phyloP scores from a whole-genome alignment of 2,113 vertebrate genomes.

The Gasterosteus nipponicus region DNA sequence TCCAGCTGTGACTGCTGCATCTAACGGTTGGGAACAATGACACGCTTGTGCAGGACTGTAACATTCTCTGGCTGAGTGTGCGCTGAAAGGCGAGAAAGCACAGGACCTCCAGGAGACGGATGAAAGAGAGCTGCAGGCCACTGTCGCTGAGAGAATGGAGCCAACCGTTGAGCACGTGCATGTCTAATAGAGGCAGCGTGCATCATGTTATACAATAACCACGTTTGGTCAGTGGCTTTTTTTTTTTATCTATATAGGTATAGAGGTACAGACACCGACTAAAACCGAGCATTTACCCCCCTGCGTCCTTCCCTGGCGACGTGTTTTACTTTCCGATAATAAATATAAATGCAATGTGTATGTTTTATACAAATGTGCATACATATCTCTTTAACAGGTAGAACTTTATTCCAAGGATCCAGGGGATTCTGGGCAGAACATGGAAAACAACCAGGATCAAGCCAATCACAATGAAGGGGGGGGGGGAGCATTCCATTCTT shows the following conservation, averaged over 20 bases:
- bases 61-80: too few relatives aligned
- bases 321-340: not conserved
- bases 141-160: too few relatives aligned
- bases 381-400: conserved; percentile 72
- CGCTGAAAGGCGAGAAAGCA: too few relatives aligned
- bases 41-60: too few relatives aligned
- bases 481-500: conserved; percentile 75
- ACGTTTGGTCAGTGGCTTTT: not conserved
- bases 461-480: conserved; percentile 72
- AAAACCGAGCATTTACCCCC: conserved; percentile 3
- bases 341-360: conserved; percentile 40
- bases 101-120: too few relatives aligned
- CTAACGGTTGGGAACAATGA: too few relatives aligned
- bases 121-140: too few relatives aligned
- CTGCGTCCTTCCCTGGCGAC: not conserved
- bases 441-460: conserved; percentile 72
- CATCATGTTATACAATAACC: not conserved
- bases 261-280: conserved; percentile 2
- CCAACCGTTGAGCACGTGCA: too few relatives aligned
- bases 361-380: conserved; percentile 71
- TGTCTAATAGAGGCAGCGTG: not conserved
- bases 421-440: conserved; percentile 69
- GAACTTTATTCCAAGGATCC: conserved; percentile 78
- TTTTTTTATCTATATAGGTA: not conserved
- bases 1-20: too few relatives aligned